Evolutionary conservation across 1,140 invertebrate genomes (phyloP), one percentile per base, ranked within the genome.

Genomic region (Caenorhabditis inopinata): DNA sequence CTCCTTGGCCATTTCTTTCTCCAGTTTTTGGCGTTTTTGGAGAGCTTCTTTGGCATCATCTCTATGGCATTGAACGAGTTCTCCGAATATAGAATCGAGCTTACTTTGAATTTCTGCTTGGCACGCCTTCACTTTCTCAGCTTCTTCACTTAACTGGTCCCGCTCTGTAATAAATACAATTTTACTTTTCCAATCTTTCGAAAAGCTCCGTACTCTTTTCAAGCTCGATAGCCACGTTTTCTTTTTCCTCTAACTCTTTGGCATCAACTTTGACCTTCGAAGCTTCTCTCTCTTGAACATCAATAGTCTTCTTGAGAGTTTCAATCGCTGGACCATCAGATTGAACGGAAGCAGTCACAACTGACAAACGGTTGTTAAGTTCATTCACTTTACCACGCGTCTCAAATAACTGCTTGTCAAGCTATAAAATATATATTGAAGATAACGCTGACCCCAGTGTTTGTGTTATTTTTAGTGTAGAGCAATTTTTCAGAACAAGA

Each of bases 1-100:
- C 12, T 68, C 58, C 11, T 68, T 68, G 11, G 58, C 58, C 35
- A 42, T 78, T 2, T 78, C 76, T 14, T 68, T 78, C 14, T 78
- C 76, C 21, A 62, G 29, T 23, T 47, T 42, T 29, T 35, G 21
- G 16, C 76, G 32, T 62, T 78, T 62, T 45, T 29, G 38, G 2
- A 35, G 35, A 38, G 53, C 51, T 0, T 78, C 49, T 25, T 78
- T 45, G 38, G 76, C 76, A 16, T 78, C 51, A 42, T 38, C 53
- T 25, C 49, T 16, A 25, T 78, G 49, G 21, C 42, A 21, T 23
- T 68, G 35, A 23, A 35, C 49, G 2, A 58, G 53, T 51, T 76
- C 75, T n/a, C 32, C 38, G 46, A 51, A 38, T 14, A 38, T 32
- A 6, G 14, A 27, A 16, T 48, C 75, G 9, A 76, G 21, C 14